phyloP scores from a whole-genome alignment of 1,140 invertebrate species.

The Trichoplusia ni region DNA sequence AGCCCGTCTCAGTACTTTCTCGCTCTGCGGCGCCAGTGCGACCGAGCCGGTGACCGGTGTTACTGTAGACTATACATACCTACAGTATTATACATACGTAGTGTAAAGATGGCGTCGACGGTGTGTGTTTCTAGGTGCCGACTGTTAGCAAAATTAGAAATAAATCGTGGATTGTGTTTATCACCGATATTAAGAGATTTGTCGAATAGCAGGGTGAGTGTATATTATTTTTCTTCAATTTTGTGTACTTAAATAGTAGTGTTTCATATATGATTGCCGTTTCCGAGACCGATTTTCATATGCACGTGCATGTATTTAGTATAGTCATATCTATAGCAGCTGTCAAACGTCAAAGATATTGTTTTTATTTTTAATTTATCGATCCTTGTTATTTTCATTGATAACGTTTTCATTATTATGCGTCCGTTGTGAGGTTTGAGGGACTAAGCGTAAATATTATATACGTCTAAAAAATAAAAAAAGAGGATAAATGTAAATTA shows the following conservation, averaged over 20 bases:
- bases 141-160: constrained; percentile 81
- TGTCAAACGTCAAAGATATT: constrained; percentile 68
- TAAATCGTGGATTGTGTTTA: constrained; percentile 81
- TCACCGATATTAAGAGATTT: constrained; percentile 78
- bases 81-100: constrained; percentile 57
- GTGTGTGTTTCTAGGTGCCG: constrained; percentile 80
- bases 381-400: constrained; percentile 18
- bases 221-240: constrained; percentile 38
- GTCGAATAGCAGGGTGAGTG: constrained; percentile 77
- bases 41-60: constrained; percentile 42
- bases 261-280: constrained; percentile 61
- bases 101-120: constrained; percentile 81
- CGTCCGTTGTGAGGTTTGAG: no score
- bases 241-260: constrained; percentile 38
- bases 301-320: constrained; percentile 36
- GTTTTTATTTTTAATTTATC: constrained; percentile 45
- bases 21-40: constrained; percentile 47
- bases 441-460: no score
- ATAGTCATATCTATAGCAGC: constrained; percentile 61
- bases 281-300: constrained; percentile 43
- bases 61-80: constrained; percentile 41
- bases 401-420: not conserved
- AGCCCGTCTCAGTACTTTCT: constrained; percentile 33
- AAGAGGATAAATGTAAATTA: no score
- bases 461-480: no score